Evolutionary conservation across 1,140 invertebrate species (phyloP).

Genomic region (Eulimnadia texana): DNA sequence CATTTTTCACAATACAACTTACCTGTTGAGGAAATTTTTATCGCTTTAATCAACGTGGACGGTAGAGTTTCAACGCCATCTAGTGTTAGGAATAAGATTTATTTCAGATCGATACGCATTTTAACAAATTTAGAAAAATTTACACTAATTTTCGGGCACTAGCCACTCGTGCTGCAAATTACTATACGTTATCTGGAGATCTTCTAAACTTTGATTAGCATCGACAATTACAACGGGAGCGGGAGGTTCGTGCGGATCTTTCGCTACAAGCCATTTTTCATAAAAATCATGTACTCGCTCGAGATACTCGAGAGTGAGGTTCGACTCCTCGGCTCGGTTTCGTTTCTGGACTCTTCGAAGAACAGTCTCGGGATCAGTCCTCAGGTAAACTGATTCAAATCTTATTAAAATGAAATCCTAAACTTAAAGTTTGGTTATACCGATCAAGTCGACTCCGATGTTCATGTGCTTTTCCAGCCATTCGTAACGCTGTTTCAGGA

Average conservation of each 20-base stretch:
- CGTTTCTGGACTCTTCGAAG: slow-evolving; percentile 35
- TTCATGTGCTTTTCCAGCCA: background rate
- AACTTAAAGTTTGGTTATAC: background rate
- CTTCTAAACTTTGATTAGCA: background rate
- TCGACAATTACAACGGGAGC: background rate
- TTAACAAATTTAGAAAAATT: too few relatives aligned
- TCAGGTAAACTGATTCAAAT: slow-evolving; percentile 34
- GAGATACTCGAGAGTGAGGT: slow-evolving; percentile 30
- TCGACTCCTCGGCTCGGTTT: slow-evolving; percentile 35
- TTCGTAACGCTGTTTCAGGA: slow-evolving; percentile 4
- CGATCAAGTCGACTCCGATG: slow-evolving; percentile 10
- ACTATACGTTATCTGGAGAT: background rate
- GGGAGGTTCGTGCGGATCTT: background rate
- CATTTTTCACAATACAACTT: too few relatives aligned
- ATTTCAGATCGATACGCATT: too few relatives aligned
- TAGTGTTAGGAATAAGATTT: too few relatives aligned
- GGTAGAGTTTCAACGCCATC: too few relatives aligned
- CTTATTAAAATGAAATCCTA: background rate
- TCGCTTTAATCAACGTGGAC: too few relatives aligned
- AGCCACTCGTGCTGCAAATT: background rate
- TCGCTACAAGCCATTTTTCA: slow-evolving; percentile 28
- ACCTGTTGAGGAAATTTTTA: too few relatives aligned
- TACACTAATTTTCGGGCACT: background rate
- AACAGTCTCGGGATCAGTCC: slow-evolving; percentile 35
- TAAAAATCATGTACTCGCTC: slow-evolving; percentile 32